Conservation (phyloP, 2,888 invertebrate species). For the Nomada hirtipes region DNA sequence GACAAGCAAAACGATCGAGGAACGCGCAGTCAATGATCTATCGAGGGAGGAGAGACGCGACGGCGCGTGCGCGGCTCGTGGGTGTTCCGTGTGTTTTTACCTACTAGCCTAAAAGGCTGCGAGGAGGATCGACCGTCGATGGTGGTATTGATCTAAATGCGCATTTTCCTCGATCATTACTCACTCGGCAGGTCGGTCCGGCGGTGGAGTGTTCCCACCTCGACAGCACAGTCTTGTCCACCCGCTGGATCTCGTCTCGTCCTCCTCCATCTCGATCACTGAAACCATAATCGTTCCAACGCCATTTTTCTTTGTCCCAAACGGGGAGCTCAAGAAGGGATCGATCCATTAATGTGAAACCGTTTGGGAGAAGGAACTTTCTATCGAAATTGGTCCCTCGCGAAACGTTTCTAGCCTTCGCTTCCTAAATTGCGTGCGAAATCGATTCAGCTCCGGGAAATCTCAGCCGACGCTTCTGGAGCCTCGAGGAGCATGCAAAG, state of each 20-base stretch:
- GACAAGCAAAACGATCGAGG: neutral
- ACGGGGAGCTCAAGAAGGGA: no score
- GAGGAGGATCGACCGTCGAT: conserved; percentile 56
- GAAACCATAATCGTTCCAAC: conserved; percentile 28
- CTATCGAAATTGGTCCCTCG: no score
- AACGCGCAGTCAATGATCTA: neutral
- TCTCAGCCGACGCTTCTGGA: conserved; percentile 14
- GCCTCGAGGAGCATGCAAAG: neutral
- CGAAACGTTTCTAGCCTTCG: no score
- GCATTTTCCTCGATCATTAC: conserved; percentile 66
- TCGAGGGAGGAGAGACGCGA: conserved; percentile 1
- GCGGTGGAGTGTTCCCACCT: conserved; percentile 70
- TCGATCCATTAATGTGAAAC: no score
- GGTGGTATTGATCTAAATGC: conserved; percentile 65
- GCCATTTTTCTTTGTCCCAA: neutral
- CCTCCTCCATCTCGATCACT: conserved; percentile 79
- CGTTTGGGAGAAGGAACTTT: no score
- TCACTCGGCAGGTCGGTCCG: conserved; percentile 78
- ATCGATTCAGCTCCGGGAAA: conserved; percentile 16
- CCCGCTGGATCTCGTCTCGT: conserved; percentile 71
- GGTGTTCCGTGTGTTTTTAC: conserved; percentile 43
- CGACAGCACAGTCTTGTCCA: conserved; percentile 79
- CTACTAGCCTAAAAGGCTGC: conserved; percentile 55
- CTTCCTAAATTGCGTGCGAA: conserved; percentile 4
- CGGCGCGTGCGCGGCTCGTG: conserved; percentile 19